A percentile compares a stretch with the other conserved stretches of the same genome.
Evolutionary conservation across 2,797 vertebrate species (phyloP).

Genomic region (Scyliorhinus canicula): DNA sequence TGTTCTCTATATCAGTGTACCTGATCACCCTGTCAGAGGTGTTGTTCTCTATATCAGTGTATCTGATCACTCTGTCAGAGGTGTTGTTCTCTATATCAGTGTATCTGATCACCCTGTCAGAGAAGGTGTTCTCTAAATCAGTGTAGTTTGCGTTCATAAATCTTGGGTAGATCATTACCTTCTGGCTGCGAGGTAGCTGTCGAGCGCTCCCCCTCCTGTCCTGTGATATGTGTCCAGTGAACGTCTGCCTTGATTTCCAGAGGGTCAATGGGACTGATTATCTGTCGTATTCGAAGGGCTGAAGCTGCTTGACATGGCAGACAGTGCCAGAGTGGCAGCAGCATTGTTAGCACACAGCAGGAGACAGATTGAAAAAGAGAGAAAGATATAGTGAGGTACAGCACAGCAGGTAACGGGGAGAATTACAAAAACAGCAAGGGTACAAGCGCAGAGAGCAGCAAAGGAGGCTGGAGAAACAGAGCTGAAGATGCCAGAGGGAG

Average conservation of each 20-base stretch:
- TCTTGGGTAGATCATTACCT: not conserved
- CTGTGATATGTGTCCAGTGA: constrained; percentile 67
- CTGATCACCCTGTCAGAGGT: not conserved
- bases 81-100: too few species aligned
- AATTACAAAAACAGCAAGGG: constrained; percentile 44
- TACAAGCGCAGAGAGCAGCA: not conserved
- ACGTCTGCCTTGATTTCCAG: constrained; percentile 68
- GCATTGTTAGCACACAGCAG: constrained; percentile 40
- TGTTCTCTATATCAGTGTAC: too few species aligned
- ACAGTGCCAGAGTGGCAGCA: constrained; percentile 37
- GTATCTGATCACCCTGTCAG: too few species aligned
- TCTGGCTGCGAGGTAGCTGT: not conserved
- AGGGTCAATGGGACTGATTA: constrained; percentile 72
- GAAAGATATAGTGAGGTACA: not conserved
- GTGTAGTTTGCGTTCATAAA: accelerated
- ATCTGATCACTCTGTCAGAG: too few species aligned
- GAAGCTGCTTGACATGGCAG: constrained; percentile 59
- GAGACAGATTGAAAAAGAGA: constrained; percentile 36
- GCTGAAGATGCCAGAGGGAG: not conserved
- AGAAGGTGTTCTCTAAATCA: too few species aligned
- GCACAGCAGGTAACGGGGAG: not conserved
- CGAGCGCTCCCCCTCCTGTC: constrained; percentile 59
- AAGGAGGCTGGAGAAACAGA: not conserved
- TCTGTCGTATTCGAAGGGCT: constrained; percentile 75
- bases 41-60: too few species aligned